Base-by-base conservation (phyloP, 2,113 vertebrate genomes). In the Trichechus manatus region DNA sequence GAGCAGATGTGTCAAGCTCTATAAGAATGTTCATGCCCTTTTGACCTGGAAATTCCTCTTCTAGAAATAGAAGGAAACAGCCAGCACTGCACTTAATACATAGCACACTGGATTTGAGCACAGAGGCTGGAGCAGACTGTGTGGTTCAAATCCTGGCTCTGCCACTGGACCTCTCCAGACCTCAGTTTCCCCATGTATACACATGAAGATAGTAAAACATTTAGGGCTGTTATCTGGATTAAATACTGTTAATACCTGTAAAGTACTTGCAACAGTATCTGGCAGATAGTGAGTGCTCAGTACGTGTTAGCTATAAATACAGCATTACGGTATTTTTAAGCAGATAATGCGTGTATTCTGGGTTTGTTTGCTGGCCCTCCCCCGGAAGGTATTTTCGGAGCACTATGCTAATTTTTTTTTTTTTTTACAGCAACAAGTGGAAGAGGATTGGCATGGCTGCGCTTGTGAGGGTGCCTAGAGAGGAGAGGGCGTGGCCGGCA, bases 241-340 rank as follows among this genome's bases (percentile, higher is more conserved):
- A 59, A 83, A 44, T 87, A 74, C 74, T 87, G 70, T 53, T 79
- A 44, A 66, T 70, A 63, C 42, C 88, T 72, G 42, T 59, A 50
- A 64, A 94, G 44, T n/a, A 39, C 82, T 63, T 36, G 29, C 27
- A 63, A 31, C 27, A 44, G 59, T 36, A 23, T 33, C 42, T 53
- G 77, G 66, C 66, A 61, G 1, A 5, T 6, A 72, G 5, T 29
- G 23, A 88, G n/a, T 29, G 3, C 25, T 82, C 22, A 3, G 53
- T 19, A 14, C 56, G 25, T 72, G 44, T 70, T 79, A 74, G n/a
- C 29, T 53, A 59, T 31, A 70, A 29, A 56, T 87, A 39, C 33
- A 75, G 33, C 13, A 72, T 53, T 56, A 92, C 15, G 14, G 13
- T 56, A 56, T 56, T 56, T 56, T 56, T 56, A 56, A 17, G 53